These are phyloP conservation scores for Zygothrica quintamaculata DNA, from an alignment of 2,888 invertebrate species.

Conservation along the genomic window DNA sequence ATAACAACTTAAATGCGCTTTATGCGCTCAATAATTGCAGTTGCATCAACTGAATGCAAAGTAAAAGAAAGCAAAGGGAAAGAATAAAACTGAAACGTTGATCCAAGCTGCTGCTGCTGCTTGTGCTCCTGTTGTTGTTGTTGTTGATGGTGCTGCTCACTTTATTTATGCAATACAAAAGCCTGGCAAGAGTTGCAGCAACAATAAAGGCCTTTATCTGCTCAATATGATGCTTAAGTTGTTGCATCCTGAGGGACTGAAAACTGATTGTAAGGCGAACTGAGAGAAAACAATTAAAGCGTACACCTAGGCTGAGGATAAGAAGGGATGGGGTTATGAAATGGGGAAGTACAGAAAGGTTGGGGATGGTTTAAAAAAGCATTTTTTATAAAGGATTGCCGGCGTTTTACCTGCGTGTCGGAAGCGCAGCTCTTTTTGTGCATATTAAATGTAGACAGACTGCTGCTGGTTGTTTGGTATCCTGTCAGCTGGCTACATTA, in stretches of 20 bases:
- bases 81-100: slow-evolving; percentile 31
- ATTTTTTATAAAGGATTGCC: slow-evolving; percentile 13
- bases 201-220: slow-evolving; percentile 49
- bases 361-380: too few relatives aligned
- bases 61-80: slow-evolving; percentile 1
- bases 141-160: too few relatives aligned
- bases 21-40: background rate
- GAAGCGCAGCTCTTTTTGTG: slow-evolving; percentile 34
- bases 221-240: slow-evolving; percentile 59
- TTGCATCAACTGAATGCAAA: background rate
- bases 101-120: too few relatives aligned
- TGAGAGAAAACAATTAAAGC: slow-evolving; percentile 47
- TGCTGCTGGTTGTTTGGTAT: slow-evolving; percentile 4
- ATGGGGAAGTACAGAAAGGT: too few relatives aligned
- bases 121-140: too few relatives aligned
- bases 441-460: slow-evolving; percentile 37
- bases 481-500: slow-evolving; percentile 14
- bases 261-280: slow-evolving; percentile 37
- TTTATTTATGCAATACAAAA: slow-evolving; percentile 38
- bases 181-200: slow-evolving; percentile 32
- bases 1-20: too few relatives aligned
- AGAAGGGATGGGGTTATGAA: too few relatives aligned
- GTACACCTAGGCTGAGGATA: slow-evolving; percentile 1
- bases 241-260: slow-evolving; percentile 35
- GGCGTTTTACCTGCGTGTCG: slow-evolving; percentile 32